These are phyloP conservation scores for Hirtodrosophila cameraria DNA, from an alignment of 2,888 invertebrate genomes.

Conservation along the genomic window DNA sequence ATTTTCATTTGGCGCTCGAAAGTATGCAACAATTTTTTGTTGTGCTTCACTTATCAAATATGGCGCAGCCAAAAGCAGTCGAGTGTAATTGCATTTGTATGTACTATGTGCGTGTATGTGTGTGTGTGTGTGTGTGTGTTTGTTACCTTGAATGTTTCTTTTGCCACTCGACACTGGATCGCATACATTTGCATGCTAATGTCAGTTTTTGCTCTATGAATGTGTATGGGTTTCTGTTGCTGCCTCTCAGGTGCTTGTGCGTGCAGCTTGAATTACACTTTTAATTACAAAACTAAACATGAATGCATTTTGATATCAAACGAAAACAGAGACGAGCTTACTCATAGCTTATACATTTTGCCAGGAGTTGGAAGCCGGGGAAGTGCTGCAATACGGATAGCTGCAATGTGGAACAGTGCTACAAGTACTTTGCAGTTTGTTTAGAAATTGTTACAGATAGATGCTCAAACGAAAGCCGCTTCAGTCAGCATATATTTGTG, in stretches of 20 bases:
- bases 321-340: slow-evolving; percentile 35
- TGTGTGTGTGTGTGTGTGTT: slow-evolving; percentile 14
- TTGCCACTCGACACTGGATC: slow-evolving; percentile 53
- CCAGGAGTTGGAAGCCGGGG: not conserved
- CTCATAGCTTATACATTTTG: slow-evolving; percentile 6
- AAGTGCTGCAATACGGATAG: not conserved
- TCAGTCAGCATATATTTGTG: not conserved
- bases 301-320: slow-evolving; percentile 74
- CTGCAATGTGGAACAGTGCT: not conserved
- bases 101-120: not conserved
- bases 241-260: slow-evolving; percentile 43
- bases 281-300: slow-evolving; percentile 76
- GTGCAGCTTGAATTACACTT: slow-evolving; percentile 67
- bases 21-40: slow-evolving; percentile 69
- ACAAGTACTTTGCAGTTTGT: slow-evolving; percentile 3
- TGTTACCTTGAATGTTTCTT: slow-evolving; percentile 59
- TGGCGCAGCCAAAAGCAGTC: slow-evolving; percentile 50
- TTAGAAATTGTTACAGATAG: too few relatives aligned
- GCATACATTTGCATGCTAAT: slow-evolving; percentile 75
- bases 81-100: slow-evolving; percentile 41
- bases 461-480: slow-evolving; percentile 18
- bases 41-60: slow-evolving; percentile 57
- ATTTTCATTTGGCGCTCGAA: slow-evolving; percentile 58
- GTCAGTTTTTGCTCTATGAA: slow-evolving; percentile 17
- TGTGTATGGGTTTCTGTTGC: too few relatives aligned